These are phyloP conservation scores for Dione vanillae DNA, from an alignment of 2,888 invertebrate genomes.

Conservation along the genomic window DNA sequence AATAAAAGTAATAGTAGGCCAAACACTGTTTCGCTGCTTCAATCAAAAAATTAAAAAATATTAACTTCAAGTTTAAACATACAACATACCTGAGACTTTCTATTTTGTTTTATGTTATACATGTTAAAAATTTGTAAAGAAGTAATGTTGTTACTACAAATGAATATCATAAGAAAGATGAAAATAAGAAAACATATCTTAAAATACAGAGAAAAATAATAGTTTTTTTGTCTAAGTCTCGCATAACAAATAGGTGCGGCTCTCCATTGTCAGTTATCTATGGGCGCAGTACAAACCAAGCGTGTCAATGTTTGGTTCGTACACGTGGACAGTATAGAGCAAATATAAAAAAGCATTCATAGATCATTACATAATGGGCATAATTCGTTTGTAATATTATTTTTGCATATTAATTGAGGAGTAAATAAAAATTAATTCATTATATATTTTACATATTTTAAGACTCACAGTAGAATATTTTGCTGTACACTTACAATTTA, in stretches of 20 bases:
- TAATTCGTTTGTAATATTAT: not conserved
- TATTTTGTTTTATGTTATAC: too few relatives aligned
- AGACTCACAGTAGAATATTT: not conserved
- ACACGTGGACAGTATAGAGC: slow-evolving; percentile 53
- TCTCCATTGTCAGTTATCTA: slow-evolving; percentile 56
- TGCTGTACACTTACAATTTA: not conserved
- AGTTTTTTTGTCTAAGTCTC: slow-evolving; percentile 22
- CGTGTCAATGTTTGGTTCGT: slow-evolving; percentile 56
- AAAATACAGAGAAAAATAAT: slow-evolving; percentile 24
- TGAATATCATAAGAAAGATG: too few relatives aligned
- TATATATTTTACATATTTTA: too few relatives aligned
- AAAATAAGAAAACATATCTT: slow-evolving; percentile 4
- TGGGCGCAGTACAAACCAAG: slow-evolving; percentile 68
- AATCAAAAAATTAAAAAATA: not conserved
- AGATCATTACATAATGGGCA: slow-evolving; percentile 26
- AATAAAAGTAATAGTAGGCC: too few relatives aligned
- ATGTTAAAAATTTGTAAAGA: too few relatives aligned
- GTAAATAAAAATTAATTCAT: too few relatives aligned
- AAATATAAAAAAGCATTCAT: slow-evolving; percentile 31
- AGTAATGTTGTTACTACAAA: too few relatives aligned
- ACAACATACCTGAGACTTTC: too few relatives aligned
- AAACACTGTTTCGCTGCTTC: too few relatives aligned
- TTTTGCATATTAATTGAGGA: not conserved
- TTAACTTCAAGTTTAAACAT: not conserved
- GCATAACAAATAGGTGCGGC: slow-evolving; percentile 49